Percentiles rank a stretch among this genome's conserved stretches.
Conservation (phyloP, 1,140 invertebrate species). For the Drosophila repleta region DNA sequence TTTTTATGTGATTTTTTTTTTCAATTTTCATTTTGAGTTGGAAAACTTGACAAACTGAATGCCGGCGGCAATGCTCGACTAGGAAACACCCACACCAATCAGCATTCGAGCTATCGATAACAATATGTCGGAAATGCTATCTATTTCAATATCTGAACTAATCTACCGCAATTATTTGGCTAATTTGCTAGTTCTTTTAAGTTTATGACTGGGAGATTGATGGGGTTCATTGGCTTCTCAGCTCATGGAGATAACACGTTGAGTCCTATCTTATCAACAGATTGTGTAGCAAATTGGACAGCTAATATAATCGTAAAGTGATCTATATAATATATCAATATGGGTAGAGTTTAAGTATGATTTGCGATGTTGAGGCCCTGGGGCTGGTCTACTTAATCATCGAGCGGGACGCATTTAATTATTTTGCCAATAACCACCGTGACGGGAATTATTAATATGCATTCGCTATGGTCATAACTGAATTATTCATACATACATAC, state of each 20-base stretch:
- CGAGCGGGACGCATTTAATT: slow-evolving; percentile 47
- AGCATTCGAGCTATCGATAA: too few relatives aligned
- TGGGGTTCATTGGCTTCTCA: neutral
- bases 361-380: slow-evolving; percentile 33
- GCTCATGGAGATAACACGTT: slow-evolving; percentile 17
- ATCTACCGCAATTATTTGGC: too few relatives aligned
- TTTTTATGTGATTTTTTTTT: too few relatives aligned
- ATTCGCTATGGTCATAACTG: slow-evolving; percentile 52
- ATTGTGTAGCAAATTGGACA: neutral
- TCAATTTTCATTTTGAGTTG: too few relatives aligned
- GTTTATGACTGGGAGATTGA: neutral
- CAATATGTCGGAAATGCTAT: too few relatives aligned
- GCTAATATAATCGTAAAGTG: slow-evolving; percentile 9
- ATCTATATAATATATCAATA: slow-evolving; percentile 9
- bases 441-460: slow-evolving; percentile 56
- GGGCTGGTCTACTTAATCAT: slow-evolving; percentile 14
- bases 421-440: slow-evolving; percentile 56
- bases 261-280: slow-evolving; percentile 26
- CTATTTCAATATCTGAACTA: too few relatives aligned
- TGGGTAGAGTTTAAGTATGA: slow-evolving; percentile 15
- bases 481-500: slow-evolving; percentile 23
- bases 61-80: too few relatives aligned
- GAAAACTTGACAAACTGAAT: too few relatives aligned
- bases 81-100: too few relatives aligned
- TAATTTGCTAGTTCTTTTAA: neutral